These are phyloP conservation scores for Perca flavescens DNA, from an alignment of 2,113 vertebrate species.

Conservation along the genomic window DNA sequence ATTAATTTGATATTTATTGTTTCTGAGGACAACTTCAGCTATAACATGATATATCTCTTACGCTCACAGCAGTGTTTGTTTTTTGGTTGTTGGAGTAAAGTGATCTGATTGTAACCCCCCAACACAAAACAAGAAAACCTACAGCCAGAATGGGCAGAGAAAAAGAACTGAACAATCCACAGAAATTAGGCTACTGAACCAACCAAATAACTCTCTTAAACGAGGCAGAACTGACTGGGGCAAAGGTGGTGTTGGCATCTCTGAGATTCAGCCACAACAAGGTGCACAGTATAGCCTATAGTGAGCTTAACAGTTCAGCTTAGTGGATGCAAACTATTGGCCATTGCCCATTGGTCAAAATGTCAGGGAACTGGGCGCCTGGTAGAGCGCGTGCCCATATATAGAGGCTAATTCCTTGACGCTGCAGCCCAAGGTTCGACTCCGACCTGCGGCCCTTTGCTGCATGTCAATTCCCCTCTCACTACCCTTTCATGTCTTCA, in stretches of 20 bases:
- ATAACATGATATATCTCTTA: constrained; percentile 15
- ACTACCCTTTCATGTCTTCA: no score
- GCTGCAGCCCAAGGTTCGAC: no score
- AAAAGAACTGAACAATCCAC: constrained; percentile 1
- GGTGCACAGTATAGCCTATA: neutral
- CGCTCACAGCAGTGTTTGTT: neutral
- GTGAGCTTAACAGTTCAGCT: neutral
- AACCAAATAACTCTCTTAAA: neutral
- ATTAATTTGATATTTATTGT: constrained; percentile 26
- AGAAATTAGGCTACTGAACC: neutral
- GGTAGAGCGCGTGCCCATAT: no score
- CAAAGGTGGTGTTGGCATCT: no score
- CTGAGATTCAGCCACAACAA: neutral
- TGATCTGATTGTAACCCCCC: constrained; percentile 17
- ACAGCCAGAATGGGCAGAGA: neutral
- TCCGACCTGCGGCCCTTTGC: no score
- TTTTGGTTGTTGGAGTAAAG: neutral
- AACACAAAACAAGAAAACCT: neutral
- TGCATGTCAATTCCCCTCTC: no score
- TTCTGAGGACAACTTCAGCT: neutral
- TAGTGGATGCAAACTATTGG: neutral
- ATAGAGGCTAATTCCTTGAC: no score
- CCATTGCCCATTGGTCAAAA: neutral
- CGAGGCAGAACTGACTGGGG: no score
- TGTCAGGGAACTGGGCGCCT: neutral